These are phyloP conservation scores for Rhynchomys soricoides DNA, from an alignment of 2,113 vertebrate species.

Conservation along the genomic window DNA sequence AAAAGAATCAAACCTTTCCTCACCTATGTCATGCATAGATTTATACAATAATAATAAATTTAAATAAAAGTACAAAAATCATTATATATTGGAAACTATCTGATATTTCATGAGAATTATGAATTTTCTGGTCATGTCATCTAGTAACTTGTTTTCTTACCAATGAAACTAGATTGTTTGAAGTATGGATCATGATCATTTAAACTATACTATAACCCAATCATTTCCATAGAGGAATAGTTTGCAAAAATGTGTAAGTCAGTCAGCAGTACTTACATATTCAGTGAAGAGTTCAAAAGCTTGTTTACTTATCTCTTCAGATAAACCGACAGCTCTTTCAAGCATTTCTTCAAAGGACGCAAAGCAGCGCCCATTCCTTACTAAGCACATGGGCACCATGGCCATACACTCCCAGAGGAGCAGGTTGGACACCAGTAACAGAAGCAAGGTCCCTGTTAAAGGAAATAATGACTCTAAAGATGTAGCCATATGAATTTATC, in stretches of 20 bases:
- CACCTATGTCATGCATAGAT: neutral
- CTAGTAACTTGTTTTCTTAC: neutral
- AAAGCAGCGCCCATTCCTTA: neutral
- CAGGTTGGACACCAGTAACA: neutral
- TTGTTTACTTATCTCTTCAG: neutral
- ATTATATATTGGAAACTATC: neutral
- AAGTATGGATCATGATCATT: neutral
- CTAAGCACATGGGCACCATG: neutral
- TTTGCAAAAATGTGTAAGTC: neutral
- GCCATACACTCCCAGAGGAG: neutral
- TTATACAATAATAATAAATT: neutral
- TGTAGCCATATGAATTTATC: neutral
- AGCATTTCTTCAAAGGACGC: neutral
- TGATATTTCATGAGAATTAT: neutral
- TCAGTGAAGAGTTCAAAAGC: constrained; percentile 35
- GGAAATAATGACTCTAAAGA: neutral
- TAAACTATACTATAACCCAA: neutral
- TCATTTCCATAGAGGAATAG: neutral
- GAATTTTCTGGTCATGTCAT: neutral
- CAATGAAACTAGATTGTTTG: neutral
- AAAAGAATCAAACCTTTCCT: neutral
- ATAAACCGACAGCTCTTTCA: neutral
- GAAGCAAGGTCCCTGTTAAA: neutral
- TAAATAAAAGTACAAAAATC: neutral
- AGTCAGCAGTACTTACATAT: constrained; percentile 84